Evolutionary conservation across 2,113 vertebrate species (phyloP).

Genomic region (Antidorcas marsupialis): DNA sequence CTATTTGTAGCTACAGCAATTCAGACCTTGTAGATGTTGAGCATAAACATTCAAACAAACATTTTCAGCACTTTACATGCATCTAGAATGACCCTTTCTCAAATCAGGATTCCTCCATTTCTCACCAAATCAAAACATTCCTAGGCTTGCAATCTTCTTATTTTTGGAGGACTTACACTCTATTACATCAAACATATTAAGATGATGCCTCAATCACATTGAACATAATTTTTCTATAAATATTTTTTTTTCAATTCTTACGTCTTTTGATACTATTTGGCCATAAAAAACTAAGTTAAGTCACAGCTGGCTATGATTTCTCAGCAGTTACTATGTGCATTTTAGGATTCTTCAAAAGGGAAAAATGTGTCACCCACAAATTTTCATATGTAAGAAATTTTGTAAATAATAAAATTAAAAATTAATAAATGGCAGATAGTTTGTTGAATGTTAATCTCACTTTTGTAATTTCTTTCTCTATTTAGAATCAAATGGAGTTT

Average conservation of each 20-base stretch:
- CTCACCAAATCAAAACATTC: neutral
- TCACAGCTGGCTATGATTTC: neutral
- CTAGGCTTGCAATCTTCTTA: neutral
- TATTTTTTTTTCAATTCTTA: neutral
- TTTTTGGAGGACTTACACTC: neutral
- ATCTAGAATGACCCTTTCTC: neutral
- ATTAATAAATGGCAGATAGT: neutral
- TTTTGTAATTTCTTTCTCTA: neutral
- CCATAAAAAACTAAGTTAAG: neutral
- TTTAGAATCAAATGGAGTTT: neutral
- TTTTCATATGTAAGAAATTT: neutral
- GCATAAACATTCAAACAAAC: slow-evolving; percentile 30
- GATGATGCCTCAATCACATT: neutral
- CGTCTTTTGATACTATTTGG: neutral
- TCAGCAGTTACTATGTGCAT: neutral
- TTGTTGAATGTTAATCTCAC: neutral
- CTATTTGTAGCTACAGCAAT: neutral
- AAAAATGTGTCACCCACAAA: neutral
- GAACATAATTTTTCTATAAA: neutral
- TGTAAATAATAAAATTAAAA: neutral
- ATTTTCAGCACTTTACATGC: neutral
- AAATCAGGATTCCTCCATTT: neutral
- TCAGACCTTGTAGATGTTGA: neutral
- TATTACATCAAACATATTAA: neutral
- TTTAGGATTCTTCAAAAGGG: neutral